Conservation (phyloP, 2,113 vertebrate genomes). For the Mesembrinibis cayennensis region DNA sequence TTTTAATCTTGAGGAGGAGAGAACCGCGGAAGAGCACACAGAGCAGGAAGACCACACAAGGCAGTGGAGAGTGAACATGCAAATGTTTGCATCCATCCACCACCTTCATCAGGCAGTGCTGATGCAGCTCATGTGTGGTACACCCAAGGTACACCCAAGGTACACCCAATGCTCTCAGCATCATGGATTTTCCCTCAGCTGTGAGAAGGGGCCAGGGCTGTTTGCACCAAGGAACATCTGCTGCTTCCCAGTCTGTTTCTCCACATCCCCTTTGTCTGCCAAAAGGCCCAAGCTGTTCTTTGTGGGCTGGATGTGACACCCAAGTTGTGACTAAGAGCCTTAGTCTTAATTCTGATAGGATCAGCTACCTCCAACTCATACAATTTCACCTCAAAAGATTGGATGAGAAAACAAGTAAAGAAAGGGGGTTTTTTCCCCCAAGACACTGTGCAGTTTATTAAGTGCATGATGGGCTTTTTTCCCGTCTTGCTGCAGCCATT, state of each 20-base stretch:
- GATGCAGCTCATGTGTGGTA: accelerated
- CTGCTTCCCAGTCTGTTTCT: neutral
- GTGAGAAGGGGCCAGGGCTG: neutral
- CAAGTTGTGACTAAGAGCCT: neutral
- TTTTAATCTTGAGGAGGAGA: neutral
- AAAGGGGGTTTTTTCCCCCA: neutral
- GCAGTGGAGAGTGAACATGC: neutral
- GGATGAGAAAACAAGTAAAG: neutral
- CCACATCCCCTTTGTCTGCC: neutral
- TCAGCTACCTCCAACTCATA: neutral
- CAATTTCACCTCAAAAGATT: neutral
- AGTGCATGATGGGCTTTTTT: neutral
- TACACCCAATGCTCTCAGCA: neutral
- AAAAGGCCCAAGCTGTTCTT: neutral
- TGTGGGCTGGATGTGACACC: neutral
- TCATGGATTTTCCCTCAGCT: neutral
- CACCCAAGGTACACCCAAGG: too few species aligned
- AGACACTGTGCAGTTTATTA: neutral
- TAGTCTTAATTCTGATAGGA: neutral
- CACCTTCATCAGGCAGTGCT: neutral
- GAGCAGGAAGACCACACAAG: neutral
- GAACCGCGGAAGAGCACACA: neutral
- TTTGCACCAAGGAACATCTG: neutral
- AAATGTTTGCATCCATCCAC: neutral
- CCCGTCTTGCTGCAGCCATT: neutral